Evolutionary conservation across 2,113 vertebrate genomes (phyloP).

Genomic region (Cromileptes altivelis): DNA sequence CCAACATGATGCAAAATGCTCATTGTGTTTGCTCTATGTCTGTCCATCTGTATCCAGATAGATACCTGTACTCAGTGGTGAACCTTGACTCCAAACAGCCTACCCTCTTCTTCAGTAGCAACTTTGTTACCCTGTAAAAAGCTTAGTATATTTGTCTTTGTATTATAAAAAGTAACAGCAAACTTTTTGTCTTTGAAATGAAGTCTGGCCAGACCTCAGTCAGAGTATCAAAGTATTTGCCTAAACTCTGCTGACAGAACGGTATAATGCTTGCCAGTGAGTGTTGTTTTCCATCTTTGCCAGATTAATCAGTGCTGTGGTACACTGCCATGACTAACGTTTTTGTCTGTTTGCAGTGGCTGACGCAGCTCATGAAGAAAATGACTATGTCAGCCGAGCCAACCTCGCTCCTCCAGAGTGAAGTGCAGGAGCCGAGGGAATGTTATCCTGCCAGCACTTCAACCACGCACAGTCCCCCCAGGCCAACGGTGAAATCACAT

Average conservation of each 20-base stretch:
- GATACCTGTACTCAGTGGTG: not conserved
- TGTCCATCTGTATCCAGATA: not conserved
- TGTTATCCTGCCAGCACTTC: slow-evolving; percentile 24
- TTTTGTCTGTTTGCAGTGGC: slow-evolving; percentile 20
- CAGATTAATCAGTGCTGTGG: slow-evolving; percentile 47
- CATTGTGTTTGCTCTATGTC: not conserved
- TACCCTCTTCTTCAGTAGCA: not conserved
- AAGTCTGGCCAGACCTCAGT: slow-evolving; percentile 10
- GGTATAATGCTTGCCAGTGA: slow-evolving; percentile 14
- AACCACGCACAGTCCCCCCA: not conserved
- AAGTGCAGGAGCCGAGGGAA: slow-evolving; percentile 19
- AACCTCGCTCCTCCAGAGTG: slow-evolving; percentile 31
- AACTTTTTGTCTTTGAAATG: slow-evolving; percentile 2
- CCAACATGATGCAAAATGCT: not conserved
- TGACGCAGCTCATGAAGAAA: slow-evolving; percentile 50
- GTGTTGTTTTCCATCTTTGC: slow-evolving; percentile 39
- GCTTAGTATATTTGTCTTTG: not conserved
- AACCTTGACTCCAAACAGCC: not conserved
- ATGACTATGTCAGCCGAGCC: slow-evolving; percentile 29
- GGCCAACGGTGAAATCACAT: slow-evolving; percentile 18
- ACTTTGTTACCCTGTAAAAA: not conserved
- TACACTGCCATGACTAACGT: slow-evolving; percentile 36
- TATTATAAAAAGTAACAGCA: not conserved
- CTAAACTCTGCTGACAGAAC: slow-evolving; percentile 35
- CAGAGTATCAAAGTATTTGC: slow-evolving; percentile 25